Evolutionary conservation across 2,888 invertebrate genomes (phyloP).

Genomic region (Agriopis aurantiaria): DNA sequence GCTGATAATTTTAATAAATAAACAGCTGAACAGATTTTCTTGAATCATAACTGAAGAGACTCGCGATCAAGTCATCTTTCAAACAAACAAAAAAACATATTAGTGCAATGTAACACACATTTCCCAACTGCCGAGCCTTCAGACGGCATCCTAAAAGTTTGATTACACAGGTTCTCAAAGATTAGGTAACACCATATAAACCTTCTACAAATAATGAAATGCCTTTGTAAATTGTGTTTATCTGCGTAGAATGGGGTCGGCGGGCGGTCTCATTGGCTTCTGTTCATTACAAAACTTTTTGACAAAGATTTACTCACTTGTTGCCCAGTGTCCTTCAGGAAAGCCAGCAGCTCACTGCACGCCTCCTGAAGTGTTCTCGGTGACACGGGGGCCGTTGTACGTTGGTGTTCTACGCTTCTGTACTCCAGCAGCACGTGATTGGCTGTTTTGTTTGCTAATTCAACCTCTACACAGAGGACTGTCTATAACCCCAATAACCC

Average conservation of each 20-base stretch:
- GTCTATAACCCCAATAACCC: too few species aligned
- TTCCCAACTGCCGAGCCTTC: constrained; percentile 7
- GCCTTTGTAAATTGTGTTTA: constrained; percentile 31
- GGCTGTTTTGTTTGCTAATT: too few species aligned
- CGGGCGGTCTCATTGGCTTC: constrained; percentile 21
- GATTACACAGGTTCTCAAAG: constrained; percentile 17
- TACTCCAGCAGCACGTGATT: too few species aligned
- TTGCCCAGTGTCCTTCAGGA: not conserved
- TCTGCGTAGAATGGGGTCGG: constrained; percentile 32
- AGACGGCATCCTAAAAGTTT: constrained; percentile 9
- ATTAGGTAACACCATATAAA: constrained; percentile 24
- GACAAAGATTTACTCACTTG: not conserved
- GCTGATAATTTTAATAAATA: too few species aligned
- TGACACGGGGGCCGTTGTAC: too few species aligned
- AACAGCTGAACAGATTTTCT: too few species aligned
- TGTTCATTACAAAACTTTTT: constrained; percentile 26
- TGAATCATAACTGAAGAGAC: too few species aligned
- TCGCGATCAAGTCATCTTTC: too few species aligned
- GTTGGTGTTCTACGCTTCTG: too few species aligned
- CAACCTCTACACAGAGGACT: too few species aligned
- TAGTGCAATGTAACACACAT: not conserved
- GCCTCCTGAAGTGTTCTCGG: too few species aligned
- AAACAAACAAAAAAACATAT: not conserved
- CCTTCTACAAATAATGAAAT: constrained; percentile 29
- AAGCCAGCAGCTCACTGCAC: too few species aligned